Conservation (phyloP, 2,888 invertebrate species). For the Hybos culiciformis region DNA sequence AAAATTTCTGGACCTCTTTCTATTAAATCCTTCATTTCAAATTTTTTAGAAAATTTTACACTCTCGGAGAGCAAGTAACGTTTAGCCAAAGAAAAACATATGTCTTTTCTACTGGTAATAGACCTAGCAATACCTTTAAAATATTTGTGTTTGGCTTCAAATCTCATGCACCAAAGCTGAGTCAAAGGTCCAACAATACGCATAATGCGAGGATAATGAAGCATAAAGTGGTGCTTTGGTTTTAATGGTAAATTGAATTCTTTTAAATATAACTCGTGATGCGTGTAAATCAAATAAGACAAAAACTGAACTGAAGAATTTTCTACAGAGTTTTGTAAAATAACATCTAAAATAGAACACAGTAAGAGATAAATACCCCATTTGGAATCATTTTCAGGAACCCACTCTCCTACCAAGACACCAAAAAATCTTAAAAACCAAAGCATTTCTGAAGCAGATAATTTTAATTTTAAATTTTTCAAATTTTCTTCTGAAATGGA, state of each 20-base stretch:
- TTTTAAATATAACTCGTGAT: background rate
- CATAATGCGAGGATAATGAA: constrained; percentile 7
- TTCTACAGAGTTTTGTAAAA: background rate
- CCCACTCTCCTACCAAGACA: constrained; percentile 7
- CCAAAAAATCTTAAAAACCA: constrained; percentile 4
- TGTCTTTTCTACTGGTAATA: constrained; percentile 1
- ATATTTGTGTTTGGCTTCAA: constrained; percentile 4
- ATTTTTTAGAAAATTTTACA: no score
- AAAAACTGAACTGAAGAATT: background rate
- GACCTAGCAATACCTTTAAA: constrained; percentile 4
- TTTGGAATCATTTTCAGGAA: constrained; percentile 2
- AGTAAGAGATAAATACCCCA: constrained; percentile 7
- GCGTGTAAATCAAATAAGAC: background rate
- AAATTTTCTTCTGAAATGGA: no score
- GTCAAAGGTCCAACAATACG: constrained; percentile 9
- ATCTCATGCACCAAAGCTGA: constrained; percentile 11
- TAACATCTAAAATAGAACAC: constrained; percentile 11
- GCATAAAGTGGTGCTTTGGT: constrained; percentile 6
- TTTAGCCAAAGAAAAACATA: no score
- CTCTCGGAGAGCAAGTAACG: no score
- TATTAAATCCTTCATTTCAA: no score
- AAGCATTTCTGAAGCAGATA: constrained; percentile 9
- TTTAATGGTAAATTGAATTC: background rate
- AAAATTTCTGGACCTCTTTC: no score
- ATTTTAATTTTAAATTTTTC: no score